phyloP scores from a whole-genome alignment of 2,113 vertebrate species.

The Salvelinus fontinalis region DNA sequence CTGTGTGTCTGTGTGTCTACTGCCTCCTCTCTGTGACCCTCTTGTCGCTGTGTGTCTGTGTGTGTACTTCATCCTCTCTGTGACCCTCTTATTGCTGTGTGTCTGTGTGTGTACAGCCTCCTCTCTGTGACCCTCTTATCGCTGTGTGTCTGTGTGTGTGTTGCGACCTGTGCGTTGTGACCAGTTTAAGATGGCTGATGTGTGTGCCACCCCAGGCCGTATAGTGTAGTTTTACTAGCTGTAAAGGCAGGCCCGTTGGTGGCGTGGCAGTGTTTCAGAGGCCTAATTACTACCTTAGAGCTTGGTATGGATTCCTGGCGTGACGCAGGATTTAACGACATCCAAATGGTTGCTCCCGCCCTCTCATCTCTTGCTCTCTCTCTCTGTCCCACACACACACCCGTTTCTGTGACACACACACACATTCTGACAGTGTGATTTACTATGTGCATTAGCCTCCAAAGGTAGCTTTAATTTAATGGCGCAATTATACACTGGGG shows the following conservation, averaged over 20 bases:
- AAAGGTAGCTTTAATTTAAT: conserved; percentile 70
- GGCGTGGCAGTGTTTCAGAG: conserved; percentile 40
- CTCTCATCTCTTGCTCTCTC: conserved; percentile 28
- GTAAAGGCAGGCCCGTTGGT: conserved; percentile 3
- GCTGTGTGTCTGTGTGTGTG: background rate
- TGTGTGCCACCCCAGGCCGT: background rate
- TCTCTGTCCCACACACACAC: conserved; percentile 2
- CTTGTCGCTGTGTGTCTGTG: too few relatives aligned
- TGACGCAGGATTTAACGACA: conserved; percentile 60
- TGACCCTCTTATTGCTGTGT: too few relatives aligned
- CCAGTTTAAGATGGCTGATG: background rate
- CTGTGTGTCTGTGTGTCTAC: background rate
- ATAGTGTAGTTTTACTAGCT: conserved; percentile 4
- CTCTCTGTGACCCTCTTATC: background rate
- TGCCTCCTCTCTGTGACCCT: background rate
- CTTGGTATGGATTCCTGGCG: conserved; percentile 57
- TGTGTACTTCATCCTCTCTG: background rate
- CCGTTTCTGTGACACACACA: background rate
- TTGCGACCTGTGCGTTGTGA: background rate
- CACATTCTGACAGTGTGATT: conserved; percentile 54
- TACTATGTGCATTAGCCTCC: conserved; percentile 52
- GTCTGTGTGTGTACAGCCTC: background rate
- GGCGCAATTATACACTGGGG: conserved; percentile 62
- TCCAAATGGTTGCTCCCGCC: conserved; percentile 40
- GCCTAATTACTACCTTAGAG: conserved; percentile 50